A percentile compares a stretch with the other conserved stretches of the same genome.
Evolutionary conservation across 2,888 invertebrate species (phyloP).

Genomic region (Subacronicta megacephala): DNA sequence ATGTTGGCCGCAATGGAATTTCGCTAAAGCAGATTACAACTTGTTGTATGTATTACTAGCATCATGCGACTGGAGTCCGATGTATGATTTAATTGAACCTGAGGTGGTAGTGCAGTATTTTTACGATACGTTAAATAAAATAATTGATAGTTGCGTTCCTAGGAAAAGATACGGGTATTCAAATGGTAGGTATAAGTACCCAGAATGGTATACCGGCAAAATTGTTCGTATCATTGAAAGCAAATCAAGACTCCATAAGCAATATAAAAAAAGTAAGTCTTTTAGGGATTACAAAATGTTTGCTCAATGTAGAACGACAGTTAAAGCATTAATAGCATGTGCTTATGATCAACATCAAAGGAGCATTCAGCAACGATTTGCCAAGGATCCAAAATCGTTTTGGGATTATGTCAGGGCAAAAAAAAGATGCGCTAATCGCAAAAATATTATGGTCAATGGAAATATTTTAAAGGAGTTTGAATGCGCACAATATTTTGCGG

Average conservation of each 20-base stretch:
- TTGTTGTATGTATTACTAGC: constrained; percentile 5
- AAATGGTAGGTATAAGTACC: background rate
- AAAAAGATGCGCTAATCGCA: background rate
- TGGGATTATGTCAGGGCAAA: background rate
- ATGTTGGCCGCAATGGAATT: constrained; percentile 14
- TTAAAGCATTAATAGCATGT: background rate
- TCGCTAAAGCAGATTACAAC: constrained; percentile 7
- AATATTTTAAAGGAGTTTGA: background rate
- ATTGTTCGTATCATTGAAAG: background rate
- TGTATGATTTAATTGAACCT: constrained; percentile 2
- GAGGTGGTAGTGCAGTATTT: background rate
- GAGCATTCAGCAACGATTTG: background rate
- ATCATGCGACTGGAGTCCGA: constrained; percentile 2
- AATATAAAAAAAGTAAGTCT: background rate
- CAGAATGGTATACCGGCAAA: background rate
- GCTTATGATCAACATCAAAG: background rate
- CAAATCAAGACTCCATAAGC: background rate
- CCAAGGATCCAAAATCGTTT: background rate
- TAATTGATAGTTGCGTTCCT: background rate
- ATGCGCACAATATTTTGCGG: background rate
- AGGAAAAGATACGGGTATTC: background rate
- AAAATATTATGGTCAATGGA: background rate
- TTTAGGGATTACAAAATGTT: background rate
- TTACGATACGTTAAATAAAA: background rate
- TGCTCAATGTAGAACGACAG: background rate